Percentiles rank a stretch among this genome's conserved stretches.
Evolutionary conservation across 2,888 invertebrate genomes (phyloP).

Genomic region (Gryllus longicercus): DNA sequence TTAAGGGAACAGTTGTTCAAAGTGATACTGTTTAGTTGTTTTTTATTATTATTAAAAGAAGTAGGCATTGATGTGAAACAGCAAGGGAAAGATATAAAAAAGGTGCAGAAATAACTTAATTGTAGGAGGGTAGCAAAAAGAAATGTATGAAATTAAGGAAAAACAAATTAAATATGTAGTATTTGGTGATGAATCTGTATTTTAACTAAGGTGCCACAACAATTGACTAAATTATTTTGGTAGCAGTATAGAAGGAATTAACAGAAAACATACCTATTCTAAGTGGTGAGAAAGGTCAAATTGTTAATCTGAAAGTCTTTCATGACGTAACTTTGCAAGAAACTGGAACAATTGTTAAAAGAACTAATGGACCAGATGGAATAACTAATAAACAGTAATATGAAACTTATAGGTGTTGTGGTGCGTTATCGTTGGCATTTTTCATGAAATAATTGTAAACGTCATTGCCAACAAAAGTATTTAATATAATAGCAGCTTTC

Average conservation of each 20-base stretch:
- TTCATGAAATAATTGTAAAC: no score
- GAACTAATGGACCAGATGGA: neutral
- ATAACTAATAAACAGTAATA: neutral
- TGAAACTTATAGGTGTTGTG: no score
- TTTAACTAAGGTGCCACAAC: neutral
- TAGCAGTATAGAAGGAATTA: neutral
- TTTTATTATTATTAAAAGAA: neutral
- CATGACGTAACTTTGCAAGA: neutral
- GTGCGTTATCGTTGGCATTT: no score
- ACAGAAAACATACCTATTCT: neutral
- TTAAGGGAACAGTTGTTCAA: neutral
- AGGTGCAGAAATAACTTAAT: neutral
- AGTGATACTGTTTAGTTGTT: no score
- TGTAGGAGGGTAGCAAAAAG: neutral
- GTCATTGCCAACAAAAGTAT: no score
- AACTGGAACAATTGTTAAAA: neutral
- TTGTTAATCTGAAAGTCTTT: neutral
- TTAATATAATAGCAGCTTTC: no score
- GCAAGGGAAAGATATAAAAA: neutral
- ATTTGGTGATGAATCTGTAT: neutral
- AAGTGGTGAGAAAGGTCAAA: neutral
- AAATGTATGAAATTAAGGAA: neutral
- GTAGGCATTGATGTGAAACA: neutral
- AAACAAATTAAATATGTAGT: neutral
- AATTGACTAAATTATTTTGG: neutral